Conservation (phyloP, 1,140 invertebrate species). For the Sycophaga agraensis region DNA sequence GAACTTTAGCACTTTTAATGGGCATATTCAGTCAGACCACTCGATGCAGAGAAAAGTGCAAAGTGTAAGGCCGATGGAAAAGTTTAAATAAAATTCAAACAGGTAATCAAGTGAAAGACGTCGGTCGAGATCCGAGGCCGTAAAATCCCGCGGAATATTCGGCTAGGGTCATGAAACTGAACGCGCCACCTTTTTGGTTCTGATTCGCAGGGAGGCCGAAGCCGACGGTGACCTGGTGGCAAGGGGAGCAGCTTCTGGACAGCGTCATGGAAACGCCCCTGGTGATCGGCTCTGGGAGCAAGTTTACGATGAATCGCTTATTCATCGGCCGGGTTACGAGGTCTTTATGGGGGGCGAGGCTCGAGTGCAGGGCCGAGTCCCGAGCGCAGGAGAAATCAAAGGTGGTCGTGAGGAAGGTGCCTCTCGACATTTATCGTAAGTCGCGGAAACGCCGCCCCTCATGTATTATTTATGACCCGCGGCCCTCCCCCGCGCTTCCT, state of each 20-base stretch:
- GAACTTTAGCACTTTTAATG: too few relatives aligned
- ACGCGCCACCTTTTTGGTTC: not conserved
- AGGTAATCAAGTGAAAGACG: too few relatives aligned
- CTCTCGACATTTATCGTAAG: conserved; percentile 70
- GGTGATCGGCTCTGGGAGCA: conserved; percentile 55
- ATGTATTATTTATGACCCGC: not conserved
- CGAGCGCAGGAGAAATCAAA: conserved; percentile 53
- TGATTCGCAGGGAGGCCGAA: conserved; percentile 63
- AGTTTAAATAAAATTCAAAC: too few relatives aligned
- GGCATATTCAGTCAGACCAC: too few relatives aligned
- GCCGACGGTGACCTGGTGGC: conserved; percentile 79
- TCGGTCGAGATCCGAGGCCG: too few relatives aligned
- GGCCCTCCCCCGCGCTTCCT: not conserved
- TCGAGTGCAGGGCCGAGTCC: conserved; percentile 72
- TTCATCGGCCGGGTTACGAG: conserved; percentile 64
- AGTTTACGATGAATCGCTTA: conserved; percentile 69
- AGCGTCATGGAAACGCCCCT: conserved; percentile 64
- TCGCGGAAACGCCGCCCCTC: conserved; percentile 35
- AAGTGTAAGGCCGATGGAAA: too few relatives aligned
- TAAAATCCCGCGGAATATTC: too few relatives aligned
- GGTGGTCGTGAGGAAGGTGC: conserved; percentile 63
- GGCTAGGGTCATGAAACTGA: too few relatives aligned
- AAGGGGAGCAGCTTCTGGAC: conserved; percentile 69
- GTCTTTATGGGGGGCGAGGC: conserved; percentile 63
- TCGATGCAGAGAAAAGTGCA: too few relatives aligned